Conservation (phyloP, 2,888 invertebrate genomes). For the Pyrrhopygopsis socrates region DNA sequence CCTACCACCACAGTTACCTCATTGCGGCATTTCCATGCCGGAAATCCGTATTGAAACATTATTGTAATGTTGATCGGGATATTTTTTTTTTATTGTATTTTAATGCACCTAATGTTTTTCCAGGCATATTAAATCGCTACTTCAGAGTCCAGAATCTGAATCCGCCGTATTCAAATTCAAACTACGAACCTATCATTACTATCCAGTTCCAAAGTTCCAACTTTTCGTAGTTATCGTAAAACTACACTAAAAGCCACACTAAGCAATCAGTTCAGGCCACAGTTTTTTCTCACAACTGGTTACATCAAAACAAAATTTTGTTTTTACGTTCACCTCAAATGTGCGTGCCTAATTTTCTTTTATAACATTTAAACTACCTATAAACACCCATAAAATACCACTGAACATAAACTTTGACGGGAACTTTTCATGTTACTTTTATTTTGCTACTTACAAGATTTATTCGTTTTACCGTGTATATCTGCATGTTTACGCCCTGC, state of each 20-base stretch:
- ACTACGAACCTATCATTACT: too few species aligned
- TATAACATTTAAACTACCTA: constrained; percentile 3
- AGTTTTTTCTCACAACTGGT: constrained; percentile 47
- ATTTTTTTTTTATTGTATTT: too few species aligned
- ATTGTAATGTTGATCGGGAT: too few species aligned
- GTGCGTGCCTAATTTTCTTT: constrained; percentile 84
- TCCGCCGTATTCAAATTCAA: too few species aligned
- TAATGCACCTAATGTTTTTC: too few species aligned
- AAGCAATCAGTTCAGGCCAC: background rate
- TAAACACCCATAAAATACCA: background rate
- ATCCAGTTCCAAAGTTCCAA: too few species aligned
- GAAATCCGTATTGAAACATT: too few species aligned
- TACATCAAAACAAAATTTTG: constrained; percentile 83
- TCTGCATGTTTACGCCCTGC: too few species aligned
- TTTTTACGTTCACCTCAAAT: constrained; percentile 87
- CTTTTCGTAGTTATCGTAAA: background rate
- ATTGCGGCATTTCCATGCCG: too few species aligned
- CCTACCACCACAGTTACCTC: too few species aligned
- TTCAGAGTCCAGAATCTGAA: too few species aligned
- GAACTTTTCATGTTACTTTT: background rate
- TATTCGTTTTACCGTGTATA: background rate
- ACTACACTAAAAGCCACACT: background rate
- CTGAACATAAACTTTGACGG: background rate
- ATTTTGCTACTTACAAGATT: background rate
- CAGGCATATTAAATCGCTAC: too few species aligned